Evolutionary conservation across 1,140 invertebrate species (phyloP), one percentile per base, ranked within the genome.

Genomic region (Cotesia glomerata): DNA sequence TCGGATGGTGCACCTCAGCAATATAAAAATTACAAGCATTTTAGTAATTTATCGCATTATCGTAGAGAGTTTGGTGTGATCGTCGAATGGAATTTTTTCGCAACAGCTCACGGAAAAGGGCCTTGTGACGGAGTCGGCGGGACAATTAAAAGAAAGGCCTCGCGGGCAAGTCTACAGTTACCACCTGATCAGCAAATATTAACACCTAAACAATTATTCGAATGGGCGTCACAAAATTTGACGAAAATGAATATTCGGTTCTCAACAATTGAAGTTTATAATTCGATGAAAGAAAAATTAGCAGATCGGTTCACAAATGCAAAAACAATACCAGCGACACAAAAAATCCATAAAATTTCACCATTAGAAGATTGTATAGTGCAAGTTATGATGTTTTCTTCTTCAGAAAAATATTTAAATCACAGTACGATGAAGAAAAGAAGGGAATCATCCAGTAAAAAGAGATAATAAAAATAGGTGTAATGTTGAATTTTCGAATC

Each of bases 41-140:
- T 52, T 32, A 11, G 45, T 36, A 66, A 66, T 34, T 18, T 66
- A n/a, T 81, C 9, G 11, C 16, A 45, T 59, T 81, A 81, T 68
- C 52, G 78, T 69, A 35, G 71, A 66, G 80, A 86, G 71, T 86
- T 83, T 76, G 65, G 49, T n/a, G 56, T 82, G 1, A 66, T 80
- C 16, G 80, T 81, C 16, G 77, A 84, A 69, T 83, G 81, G 77
- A 52, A 77, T 69, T 83, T 84, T 70, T 84, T 77, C 66, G 81
- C 79, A n/a, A 82, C 81, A 26, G 32, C 76, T 18, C 83, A 83
- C 74, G 82, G 83, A n/a, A 81, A 81, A 76, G 73, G 71, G 26
- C 71, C 73, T 34, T 77, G 76, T 72, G 74, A 77, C 65, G 78
- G 73, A 18, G 35, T 77, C n/a, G 73, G 70, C 5, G 71, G 68